Percentiles rank a stretch among this genome's conserved stretches.
Conservation (phyloP, 2,797 vertebrate species). For the Pseudochaenichthys georgianus region DNA sequence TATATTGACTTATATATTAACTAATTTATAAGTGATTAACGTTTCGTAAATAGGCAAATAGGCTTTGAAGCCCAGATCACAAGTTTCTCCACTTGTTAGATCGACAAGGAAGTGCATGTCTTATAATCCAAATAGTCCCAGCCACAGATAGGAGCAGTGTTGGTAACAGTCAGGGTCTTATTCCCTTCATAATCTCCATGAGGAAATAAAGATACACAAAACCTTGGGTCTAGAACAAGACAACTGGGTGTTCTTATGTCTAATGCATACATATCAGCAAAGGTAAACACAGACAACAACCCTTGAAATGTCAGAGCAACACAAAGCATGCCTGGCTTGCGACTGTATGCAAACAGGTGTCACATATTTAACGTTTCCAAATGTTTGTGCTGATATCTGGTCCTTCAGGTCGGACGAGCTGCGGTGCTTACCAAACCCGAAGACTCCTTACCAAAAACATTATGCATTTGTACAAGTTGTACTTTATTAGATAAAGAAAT, state of each 20-base stretch:
- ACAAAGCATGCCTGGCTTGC: conserved; percentile 44
- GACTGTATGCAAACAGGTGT: conserved; percentile 51
- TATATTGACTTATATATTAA: conserved; percentile 32
- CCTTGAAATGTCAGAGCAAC: conserved; percentile 55
- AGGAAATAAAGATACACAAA: conserved; percentile 11
- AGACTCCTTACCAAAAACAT: not conserved
- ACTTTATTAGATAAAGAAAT: too few relatives aligned
- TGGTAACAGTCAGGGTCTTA: conserved; percentile 8
- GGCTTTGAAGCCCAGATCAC: conserved; percentile 30
- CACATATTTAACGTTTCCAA: conserved; percentile 55
- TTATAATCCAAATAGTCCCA: conserved; percentile 5
- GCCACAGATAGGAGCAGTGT: conserved; percentile 22
- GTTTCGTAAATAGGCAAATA: conserved; percentile 24
- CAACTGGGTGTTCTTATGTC: conserved; percentile 42
- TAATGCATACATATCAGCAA: conserved; percentile 34
- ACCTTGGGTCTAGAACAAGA: conserved; percentile 45
- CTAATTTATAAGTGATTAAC: not conserved
- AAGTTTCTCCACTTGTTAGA: conserved; percentile 13
- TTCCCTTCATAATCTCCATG: not conserved
- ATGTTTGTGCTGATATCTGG: conserved; percentile 17
- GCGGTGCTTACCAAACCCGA: not conserved
- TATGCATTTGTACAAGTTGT: too few relatives aligned
- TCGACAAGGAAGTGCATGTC: conserved; percentile 10
- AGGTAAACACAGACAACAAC: conserved; percentile 28
- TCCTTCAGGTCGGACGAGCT: not conserved